Percentiles rank a stretch among this genome's conserved stretches.
Conservation (phyloP, 2,797 vertebrate species). For the Clarias pachynema region DNA sequence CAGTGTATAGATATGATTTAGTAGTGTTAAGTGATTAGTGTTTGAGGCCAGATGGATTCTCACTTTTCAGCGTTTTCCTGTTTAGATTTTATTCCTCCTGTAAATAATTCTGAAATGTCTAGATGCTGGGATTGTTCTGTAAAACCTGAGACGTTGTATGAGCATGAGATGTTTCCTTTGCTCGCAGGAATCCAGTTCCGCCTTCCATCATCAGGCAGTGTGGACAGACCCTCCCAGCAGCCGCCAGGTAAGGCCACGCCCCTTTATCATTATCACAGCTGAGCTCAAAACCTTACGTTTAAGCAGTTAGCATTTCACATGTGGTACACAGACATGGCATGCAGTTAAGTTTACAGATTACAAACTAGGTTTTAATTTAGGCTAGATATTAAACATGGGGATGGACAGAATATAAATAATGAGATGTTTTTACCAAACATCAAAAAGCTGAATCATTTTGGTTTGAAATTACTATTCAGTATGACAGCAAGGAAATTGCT, state of each 20-base stretch:
- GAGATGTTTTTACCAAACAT: not conserved
- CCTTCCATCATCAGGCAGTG: conserved; percentile 75
- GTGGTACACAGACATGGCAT: not conserved
- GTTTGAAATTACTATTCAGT: no score
- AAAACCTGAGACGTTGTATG: not conserved
- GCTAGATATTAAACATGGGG: not conserved
- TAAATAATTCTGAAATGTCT: not conserved
- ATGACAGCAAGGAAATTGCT: no score
- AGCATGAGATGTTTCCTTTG: conserved; percentile 43
- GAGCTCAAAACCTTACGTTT: not conserved
- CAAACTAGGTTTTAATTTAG: not conserved
- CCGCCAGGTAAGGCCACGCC: conserved; percentile 72
- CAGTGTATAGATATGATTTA: not conserved
- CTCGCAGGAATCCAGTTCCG: conserved; percentile 79
- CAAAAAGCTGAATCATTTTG: no score
- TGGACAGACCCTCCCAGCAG: conserved; percentile 72
- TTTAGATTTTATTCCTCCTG: not conserved
- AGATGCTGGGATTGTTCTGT: not conserved
- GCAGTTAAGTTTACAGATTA: not conserved
- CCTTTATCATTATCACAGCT: not conserved
- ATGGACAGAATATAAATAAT: not conserved
- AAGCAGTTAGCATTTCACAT: not conserved
- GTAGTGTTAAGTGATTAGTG: not conserved
- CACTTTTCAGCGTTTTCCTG: conserved; percentile 43
- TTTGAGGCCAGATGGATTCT: conserved; percentile 14